Evolutionary conservation across 2,797 vertebrate species (phyloP).

Genomic region (Silurus aristotelis): DNA sequence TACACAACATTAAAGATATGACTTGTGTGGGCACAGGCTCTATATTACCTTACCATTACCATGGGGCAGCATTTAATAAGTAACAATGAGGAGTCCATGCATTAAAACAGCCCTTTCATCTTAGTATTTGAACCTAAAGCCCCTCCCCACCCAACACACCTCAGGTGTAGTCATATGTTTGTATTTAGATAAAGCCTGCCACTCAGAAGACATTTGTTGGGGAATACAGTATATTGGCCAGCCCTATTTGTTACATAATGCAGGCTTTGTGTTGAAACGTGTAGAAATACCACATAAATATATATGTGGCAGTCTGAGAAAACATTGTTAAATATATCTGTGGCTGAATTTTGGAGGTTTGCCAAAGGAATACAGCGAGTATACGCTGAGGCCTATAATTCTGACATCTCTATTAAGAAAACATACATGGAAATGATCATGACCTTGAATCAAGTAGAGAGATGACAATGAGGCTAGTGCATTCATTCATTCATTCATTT

Average conservation of each 20-base stretch:
- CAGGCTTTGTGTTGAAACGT: not conserved
- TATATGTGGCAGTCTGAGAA: too few species aligned
- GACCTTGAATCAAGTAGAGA: not conserved
- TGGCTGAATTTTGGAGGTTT: not conserved
- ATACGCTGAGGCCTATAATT: too few species aligned
- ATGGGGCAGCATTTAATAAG: conserved; percentile 52
- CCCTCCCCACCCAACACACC: not conserved
- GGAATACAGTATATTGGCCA: not conserved
- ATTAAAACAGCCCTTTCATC: conserved; percentile 30
- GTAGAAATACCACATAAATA: too few species aligned
- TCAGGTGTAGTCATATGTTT: not conserved
- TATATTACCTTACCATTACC: conserved; percentile 66
- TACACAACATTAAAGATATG: conserved; percentile 55
- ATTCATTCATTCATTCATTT: too few species aligned
- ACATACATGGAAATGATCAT: not conserved
- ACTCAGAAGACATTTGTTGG: not conserved
- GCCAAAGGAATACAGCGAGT: not conserved
- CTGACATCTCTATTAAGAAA: not conserved
- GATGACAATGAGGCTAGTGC: not conserved
- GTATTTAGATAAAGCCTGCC: conserved; percentile 2
- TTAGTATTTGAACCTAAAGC: not conserved
- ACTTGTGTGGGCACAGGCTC: conserved; percentile 48
- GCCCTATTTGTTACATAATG: not conserved
- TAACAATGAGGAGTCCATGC: not conserved
- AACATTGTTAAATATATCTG: not conserved